Evolutionary conservation across 2,113 vertebrate species (phyloP).

Genomic region (Lepisosteus oculatus): DNA sequence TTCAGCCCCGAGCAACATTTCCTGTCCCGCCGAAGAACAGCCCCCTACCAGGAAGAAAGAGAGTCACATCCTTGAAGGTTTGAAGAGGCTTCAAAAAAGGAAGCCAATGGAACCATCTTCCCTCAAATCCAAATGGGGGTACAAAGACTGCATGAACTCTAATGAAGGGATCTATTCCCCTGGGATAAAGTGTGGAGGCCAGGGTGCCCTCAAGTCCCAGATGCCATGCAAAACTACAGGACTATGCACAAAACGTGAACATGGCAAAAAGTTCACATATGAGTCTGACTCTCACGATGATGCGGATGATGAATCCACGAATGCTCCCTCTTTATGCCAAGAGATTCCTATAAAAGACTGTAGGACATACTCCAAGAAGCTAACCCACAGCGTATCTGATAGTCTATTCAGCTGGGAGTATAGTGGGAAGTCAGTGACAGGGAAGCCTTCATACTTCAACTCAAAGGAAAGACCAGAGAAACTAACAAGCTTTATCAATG

Average conservation of each 20-base stretch:
- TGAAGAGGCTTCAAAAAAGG: conserved; percentile 79
- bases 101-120: conserved; percentile 72
- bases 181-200: conserved; percentile 71
- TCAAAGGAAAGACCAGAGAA: conserved; percentile 77
- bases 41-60: conserved; percentile 79
- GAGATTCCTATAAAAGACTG: conserved; percentile 64
- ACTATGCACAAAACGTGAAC: conserved; percentile 34
- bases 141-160: conserved; percentile 93
- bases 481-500: conserved; percentile 68
- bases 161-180: conserved; percentile 95
- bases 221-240: conserved; percentile 42
- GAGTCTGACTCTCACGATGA: conserved; percentile 77
- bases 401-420: conserved; percentile 80
- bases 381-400: conserved; percentile 82
- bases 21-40: conserved; percentile 74
- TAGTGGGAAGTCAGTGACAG: conserved; percentile 43
- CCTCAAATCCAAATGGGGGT: conserved; percentile 77
- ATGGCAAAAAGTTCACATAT: conserved; percentile 61
- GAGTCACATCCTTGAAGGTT: conserved; percentile 83
- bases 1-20: conserved; percentile 77
- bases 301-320: conserved; percentile 68
- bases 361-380: conserved; percentile 60
- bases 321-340: conserved; percentile 51
- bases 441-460: conserved; percentile 53
- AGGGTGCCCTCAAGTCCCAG: conserved; percentile 55